Base-by-base conservation (phyloP, 1,140 invertebrate species). In the Venustaconcha ellipsiformis region DNA sequence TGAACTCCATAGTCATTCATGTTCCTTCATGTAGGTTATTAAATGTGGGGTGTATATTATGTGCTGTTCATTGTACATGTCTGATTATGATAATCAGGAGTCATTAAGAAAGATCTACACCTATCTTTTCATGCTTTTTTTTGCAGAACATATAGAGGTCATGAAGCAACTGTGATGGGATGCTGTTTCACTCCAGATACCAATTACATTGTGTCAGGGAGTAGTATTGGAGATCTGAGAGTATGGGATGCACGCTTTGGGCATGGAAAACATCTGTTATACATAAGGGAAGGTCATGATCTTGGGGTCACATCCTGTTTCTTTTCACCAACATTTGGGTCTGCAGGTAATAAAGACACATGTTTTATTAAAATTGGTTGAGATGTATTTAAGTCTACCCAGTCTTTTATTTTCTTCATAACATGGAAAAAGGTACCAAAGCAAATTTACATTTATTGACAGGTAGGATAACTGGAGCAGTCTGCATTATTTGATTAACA, bases 271-370 rank as follows among this genome's bases (percentile, higher is more conserved):
- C 87, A 85, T 67, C 77, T 92, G 59, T 78, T 81, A 56, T 90
- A 91, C 14, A 80, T 91, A 79, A 91, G 93, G 70, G 94, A 94
- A 86, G 94, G 93, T 78, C 94, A 95, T 85, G 95, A 95, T 87
- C 88, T 95, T 70, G 94, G 94, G 14, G 92, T 95, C 6, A 91
- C 93, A 23, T 92, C 91, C 64, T 92, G 93, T 80, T 94, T 94
- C 81, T 93, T 95, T 84, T 89, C 88, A 91, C 84, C 87, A 57
- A 87, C 86, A 26, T 91, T 88, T 87, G 89, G 87, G 11, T 80
- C 86, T 77, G 77, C 83, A 67, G 72, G 82, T 81, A 77, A 65
- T 67, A 70, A 69, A 15, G 18, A 67, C 26, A 57, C 17, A 62
- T 18, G 6, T 62, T 62, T 18, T 23, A 62, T 18, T 62, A 62